These are phyloP conservation scores for Notolabrus celidotus DNA, from an alignment of 2,797 vertebrate genomes.

Conservation along the genomic window DNA sequence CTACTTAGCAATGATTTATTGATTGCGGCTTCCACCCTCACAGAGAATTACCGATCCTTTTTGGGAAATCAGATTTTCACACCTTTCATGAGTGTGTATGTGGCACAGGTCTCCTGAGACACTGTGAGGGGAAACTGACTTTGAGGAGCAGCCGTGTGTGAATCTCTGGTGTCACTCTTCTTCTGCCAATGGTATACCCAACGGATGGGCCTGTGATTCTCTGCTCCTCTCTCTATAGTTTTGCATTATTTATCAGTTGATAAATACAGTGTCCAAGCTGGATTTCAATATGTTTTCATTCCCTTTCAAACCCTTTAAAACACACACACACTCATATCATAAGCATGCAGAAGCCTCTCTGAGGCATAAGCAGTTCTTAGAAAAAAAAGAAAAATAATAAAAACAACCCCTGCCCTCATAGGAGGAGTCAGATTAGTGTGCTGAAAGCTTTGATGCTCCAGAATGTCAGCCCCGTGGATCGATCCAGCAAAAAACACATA, in stretches of 20 bases:
- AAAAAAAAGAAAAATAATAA: conserved; percentile 73
- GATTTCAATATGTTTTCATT: conserved; percentile 67
- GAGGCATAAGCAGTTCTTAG: conserved; percentile 68
- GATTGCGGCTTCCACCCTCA: conserved; percentile 94
- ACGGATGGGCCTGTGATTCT: conserved; percentile 55
- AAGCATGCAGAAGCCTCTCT: conserved; percentile 51
- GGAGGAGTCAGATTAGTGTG: conserved; percentile 94
- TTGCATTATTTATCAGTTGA: conserved; percentile 74
- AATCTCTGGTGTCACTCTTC: conserved; percentile 88
- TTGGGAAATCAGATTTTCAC: conserved; percentile 99
- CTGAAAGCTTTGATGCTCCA: conserved; percentile 93
- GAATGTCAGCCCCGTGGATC: conserved; percentile 94
- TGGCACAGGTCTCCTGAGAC: conserved; percentile 86
- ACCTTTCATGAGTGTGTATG: conserved; percentile 93
- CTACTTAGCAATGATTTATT: conserved; percentile 99
- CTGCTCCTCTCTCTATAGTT: conserved; percentile 60
- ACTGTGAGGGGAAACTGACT: conserved; percentile 89
- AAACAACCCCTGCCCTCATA: conserved; percentile 89
- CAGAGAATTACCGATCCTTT: conserved; percentile 99
- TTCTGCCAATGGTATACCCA: conserved; percentile 84
- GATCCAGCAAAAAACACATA: conserved; percentile 88
- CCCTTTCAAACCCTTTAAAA: conserved; percentile 59
- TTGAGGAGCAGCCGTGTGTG: conserved; percentile 90
- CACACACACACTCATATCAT: conserved; percentile 55
- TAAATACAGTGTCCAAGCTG: conserved; percentile 62